These are phyloP conservation scores for Pseudomyrmex sp. DNA, from an alignment of 1,140 invertebrate genomes.

Conservation along the genomic window DNA sequence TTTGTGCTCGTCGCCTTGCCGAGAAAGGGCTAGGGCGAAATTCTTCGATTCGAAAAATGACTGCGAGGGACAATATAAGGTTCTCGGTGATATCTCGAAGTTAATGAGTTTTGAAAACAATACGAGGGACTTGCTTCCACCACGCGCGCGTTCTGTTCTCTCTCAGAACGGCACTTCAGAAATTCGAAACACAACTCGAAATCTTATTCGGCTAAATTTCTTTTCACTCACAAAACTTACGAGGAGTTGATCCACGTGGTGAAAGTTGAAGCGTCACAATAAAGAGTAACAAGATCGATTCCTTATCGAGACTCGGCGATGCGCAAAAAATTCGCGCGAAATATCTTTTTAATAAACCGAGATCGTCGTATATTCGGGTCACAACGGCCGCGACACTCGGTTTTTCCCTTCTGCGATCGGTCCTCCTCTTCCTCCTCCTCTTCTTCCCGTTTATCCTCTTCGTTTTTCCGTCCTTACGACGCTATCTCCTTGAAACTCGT, in stretches of 20 bases:
- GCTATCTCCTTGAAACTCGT: conserved; percentile 74
- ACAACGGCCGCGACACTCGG: neutral
- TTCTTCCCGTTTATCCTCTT: conserved; percentile 4
- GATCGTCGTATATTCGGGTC: conserved; percentile 43
- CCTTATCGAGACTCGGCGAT: conserved; percentile 49
- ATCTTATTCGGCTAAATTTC: too few species aligned
- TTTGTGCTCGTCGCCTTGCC: conserved; percentile 5
- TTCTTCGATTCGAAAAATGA: conserved; percentile 4
- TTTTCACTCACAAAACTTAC: too few species aligned
- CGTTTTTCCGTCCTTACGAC: conserved; percentile 46
- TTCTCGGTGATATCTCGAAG: neutral
- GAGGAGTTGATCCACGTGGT: too few species aligned
- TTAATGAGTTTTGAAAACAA: neutral
- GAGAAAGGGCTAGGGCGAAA: neutral
- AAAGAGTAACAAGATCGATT: too few species aligned
- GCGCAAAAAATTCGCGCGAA: conserved; percentile 61
- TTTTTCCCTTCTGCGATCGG: neutral
- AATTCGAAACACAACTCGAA: too few species aligned
- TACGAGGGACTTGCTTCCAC: too few species aligned
- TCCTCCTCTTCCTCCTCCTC: conserved; percentile 12
- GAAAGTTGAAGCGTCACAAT: too few species aligned
- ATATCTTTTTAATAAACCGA: conserved; percentile 66
- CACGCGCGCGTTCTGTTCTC: too few species aligned
- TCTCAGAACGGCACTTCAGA: too few species aligned
- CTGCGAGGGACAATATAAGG: neutral